Conservation (phyloP, 2,797 vertebrate species). For the Megaceryle alcyon region DNA sequence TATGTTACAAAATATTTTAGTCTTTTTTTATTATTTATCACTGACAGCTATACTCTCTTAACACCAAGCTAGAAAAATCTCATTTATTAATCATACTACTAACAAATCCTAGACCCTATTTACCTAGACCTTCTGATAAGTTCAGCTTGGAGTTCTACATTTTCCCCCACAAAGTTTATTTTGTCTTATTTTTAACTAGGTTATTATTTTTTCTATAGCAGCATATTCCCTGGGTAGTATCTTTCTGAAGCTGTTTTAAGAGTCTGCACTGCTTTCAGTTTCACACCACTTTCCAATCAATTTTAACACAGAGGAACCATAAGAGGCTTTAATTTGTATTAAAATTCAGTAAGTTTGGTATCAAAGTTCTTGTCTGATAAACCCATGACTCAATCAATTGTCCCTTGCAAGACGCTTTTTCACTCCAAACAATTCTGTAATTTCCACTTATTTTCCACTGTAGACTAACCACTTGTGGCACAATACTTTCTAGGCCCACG, state of each 20-base stretch:
- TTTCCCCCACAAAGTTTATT: neutral
- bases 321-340: neutral
- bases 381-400: neutral
- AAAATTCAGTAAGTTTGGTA: neutral
- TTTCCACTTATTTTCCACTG: neutral
- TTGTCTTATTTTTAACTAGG: neutral
- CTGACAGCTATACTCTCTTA: neutral
- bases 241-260: neutral
- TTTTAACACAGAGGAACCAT: neutral
- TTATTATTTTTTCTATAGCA: neutral
- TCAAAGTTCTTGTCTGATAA: neutral
- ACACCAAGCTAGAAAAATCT: neutral
- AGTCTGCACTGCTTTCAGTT: neutral
- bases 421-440: neutral
- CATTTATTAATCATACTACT: neutral
- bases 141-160: neutral
- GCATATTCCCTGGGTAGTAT: neutral
- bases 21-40: neutral
- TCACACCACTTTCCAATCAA: neutral
- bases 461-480: neutral
- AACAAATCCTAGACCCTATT: neutral
- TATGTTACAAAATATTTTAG: neutral
- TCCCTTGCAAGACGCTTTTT: neutral
- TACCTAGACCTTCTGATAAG: neutral
- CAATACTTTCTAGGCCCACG: neutral